Evolutionary conservation across 2,113 vertebrate genomes (phyloP).

Genomic region (Sebastes fasciatus): DNA sequence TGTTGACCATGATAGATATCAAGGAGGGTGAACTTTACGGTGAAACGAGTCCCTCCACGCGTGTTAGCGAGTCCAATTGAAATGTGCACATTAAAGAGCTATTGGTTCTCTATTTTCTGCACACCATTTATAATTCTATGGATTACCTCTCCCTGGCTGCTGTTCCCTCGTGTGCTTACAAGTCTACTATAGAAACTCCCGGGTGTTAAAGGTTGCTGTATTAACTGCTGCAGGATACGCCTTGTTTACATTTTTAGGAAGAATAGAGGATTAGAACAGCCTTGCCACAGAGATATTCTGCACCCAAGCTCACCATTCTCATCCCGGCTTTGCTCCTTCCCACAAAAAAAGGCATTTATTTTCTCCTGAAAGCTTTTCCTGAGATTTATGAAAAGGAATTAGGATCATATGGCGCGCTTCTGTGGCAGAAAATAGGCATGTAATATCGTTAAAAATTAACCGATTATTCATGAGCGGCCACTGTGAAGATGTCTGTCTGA

Average conservation of each 20-base stretch:
- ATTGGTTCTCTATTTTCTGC: slow-evolving; percentile 70
- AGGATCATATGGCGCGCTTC: neutral
- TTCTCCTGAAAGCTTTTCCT: slow-evolving; percentile 1
- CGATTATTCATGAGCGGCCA: slow-evolving; percentile 36
- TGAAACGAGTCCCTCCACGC: neutral
- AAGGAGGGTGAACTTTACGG: neutral
- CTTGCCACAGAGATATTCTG: neutral
- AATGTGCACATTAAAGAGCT: slow-evolving; percentile 51
- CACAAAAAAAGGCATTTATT: neutral
- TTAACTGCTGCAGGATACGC: slow-evolving; percentile 16
- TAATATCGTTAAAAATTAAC: slow-evolving; percentile 14
- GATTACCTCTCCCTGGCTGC: slow-evolving; percentile 62
- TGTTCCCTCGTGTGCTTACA: slow-evolving; percentile 36
- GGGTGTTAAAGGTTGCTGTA: neutral
- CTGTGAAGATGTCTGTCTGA: neutral
- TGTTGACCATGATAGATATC: slow-evolving; percentile 21
- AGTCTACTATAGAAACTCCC: slow-evolving; percentile 19
- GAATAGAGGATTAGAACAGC: slow-evolving; percentile 34
- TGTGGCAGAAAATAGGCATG: slow-evolving; percentile 38
- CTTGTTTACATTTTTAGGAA: slow-evolving; percentile 35
- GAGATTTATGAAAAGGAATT: slow-evolving; percentile 24
- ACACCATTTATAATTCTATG: slow-evolving; percentile 69
- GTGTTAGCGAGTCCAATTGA: slow-evolving; percentile 20
- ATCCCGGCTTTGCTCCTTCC: slow-evolving; percentile 7
- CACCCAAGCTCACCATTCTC: slow-evolving; percentile 4